These are phyloP conservation scores for Morone saxatilis DNA, from an alignment of 2,113 vertebrate genomes.

Conservation along the genomic window DNA sequence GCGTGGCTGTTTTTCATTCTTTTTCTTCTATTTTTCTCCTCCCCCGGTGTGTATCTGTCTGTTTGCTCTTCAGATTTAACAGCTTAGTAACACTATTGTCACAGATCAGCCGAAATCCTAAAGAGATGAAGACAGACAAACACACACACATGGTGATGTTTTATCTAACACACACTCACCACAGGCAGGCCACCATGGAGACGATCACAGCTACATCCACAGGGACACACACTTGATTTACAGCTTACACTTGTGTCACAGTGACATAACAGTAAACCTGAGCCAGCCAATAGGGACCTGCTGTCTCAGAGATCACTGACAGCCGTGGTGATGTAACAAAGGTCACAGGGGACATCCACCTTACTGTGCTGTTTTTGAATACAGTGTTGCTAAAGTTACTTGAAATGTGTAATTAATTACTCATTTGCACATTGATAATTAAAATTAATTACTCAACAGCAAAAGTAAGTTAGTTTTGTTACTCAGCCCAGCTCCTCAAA, in stretches of 20 bases:
- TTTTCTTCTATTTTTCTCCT: slow-evolving; percentile 30
- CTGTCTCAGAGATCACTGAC: slow-evolving; percentile 13
- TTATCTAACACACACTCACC: neutral
- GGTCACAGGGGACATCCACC: slow-evolving; percentile 18
- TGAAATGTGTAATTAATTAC: neutral
- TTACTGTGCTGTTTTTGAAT: neutral
- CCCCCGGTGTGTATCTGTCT: slow-evolving; percentile 28
- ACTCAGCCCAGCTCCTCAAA: neutral
- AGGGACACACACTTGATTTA: slow-evolving; percentile 24
- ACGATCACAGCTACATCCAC: slow-evolving; percentile 26
- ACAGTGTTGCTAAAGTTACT: neutral
- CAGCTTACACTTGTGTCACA: slow-evolving; percentile 29
- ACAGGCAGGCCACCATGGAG: slow-evolving; percentile 9
- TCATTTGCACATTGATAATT: neutral
- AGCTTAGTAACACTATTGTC: slow-evolving; percentile 57
- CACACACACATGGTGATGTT: neutral
- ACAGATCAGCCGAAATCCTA: slow-evolving; percentile 53
- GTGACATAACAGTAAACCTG: slow-evolving; percentile 46
- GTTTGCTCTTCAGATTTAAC: slow-evolving; percentile 61
- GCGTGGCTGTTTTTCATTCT: slow-evolving; percentile 31
- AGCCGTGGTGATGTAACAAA: slow-evolving; percentile 20
- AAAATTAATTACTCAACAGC: neutral
- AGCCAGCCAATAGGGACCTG: slow-evolving; percentile 24
- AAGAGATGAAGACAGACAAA: slow-evolving; percentile 42
- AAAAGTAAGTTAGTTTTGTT: neutral